Evolutionary conservation across 2,888 invertebrate species (phyloP), one percentile per base, ranked within the genome.

Genomic region (Drosophila rellima): DNA sequence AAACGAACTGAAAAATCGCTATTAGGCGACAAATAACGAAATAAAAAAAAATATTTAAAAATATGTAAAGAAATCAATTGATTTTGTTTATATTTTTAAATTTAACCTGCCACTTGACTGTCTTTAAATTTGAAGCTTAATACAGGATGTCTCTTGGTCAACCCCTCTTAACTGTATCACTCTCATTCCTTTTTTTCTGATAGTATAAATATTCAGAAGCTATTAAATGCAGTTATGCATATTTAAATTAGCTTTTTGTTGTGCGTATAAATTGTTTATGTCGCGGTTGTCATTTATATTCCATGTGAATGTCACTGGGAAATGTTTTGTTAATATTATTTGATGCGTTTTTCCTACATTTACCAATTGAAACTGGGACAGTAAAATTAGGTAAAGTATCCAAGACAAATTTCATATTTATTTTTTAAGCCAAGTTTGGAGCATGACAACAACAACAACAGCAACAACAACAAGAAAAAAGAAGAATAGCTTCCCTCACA

Each of bases 181-280:
- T 6, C 20, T n/a, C n/a, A n/a, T 13, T 2, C 7, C 1, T 20
- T 29, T 48, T 23, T 39, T 29, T 26, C 18, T n/a, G 33, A 44
- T 57, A 23, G 45, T 39, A 71, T 88, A 63, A 86, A 85, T 83
- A 86, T 83, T 77, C 70, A 82, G 63, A 42, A 44, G 83, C 69
- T 77, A 80, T 88, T 80, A 77, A 83, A 82, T 86, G 88, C 80
- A 82, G 80, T 88, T 83, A 88, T 83, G 77, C 72, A 88, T 88
- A 80, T 80, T 77, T 71, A 70, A 82, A 79, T 70, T 72, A 55
- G 55, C 64, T 60, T 71, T 70, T 81, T 68, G 72, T 64, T 70
- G 70, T 64, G 23, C 52, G 52, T 57, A 73, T 76, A 73, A 88
- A 85, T 82, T 70, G 74, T 87, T 70, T 50, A 87, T 81, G 62